A percentile compares a stretch with the other conserved stretches of the same genome.
phyloP scores from a whole-genome alignment of 2,113 vertebrate genomes.

The Coptodon rendalli region DNA sequence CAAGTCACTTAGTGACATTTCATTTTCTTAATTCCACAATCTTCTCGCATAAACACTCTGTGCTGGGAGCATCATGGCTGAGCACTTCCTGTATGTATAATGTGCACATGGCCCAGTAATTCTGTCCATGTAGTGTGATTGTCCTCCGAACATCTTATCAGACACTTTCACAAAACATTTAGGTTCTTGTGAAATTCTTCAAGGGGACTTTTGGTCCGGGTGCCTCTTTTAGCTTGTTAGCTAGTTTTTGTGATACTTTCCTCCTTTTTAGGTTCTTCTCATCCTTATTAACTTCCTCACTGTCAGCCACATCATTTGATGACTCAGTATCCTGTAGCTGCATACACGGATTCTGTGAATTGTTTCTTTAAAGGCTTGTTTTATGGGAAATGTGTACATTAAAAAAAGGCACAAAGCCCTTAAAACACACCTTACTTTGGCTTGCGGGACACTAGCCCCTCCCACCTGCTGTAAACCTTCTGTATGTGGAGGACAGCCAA shows the following conservation, averaged over 20 bases:
- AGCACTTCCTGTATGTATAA: neutral
- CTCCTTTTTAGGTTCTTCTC: neutral
- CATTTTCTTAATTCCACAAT: neutral
- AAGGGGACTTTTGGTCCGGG: neutral
- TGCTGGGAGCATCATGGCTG: neutral
- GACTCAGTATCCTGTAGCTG: neutral
- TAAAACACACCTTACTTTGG: neutral
- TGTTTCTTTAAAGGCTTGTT: neutral
- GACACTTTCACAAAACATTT: neutral
- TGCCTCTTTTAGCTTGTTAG: neutral
- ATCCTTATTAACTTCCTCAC: neutral
- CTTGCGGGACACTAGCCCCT: neutral
- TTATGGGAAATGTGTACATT: neutral
- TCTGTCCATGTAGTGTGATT: neutral
- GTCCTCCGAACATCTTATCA: neutral
- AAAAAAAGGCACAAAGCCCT: fast-evolving
- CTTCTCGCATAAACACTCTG: neutral
- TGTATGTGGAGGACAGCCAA: neutral
- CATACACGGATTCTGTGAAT: neutral
- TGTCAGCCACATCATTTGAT: neutral
- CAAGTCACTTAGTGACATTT: neutral
- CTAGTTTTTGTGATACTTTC: neutral
- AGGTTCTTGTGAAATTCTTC: neutral
- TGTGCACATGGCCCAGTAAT: neutral
- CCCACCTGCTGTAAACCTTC: neutral